A percentile compares a stretch with the other conserved stretches of the same genome.
Evolutionary conservation across 2,888 invertebrate genomes (phyloP).

Genomic region (Sarcophaga subvicina): DNA sequence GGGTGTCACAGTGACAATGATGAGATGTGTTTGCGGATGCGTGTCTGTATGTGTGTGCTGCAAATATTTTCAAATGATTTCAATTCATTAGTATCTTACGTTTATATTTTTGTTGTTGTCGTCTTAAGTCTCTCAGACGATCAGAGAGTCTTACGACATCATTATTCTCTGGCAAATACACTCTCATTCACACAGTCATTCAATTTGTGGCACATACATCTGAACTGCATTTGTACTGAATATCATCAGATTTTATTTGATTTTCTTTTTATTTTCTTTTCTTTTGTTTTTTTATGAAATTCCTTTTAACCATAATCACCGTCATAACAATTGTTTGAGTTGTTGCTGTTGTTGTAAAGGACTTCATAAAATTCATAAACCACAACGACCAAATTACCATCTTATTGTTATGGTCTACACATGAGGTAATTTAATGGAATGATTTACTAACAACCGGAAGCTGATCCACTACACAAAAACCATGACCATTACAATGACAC

Average conservation of each 20-base stretch:
- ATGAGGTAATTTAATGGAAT: slow-evolving; percentile 65
- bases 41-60: background rate
- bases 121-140: background rate
- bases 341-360: slow-evolving; percentile 27
- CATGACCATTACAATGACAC: slow-evolving; percentile 37
- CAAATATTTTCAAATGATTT: no score
- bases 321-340: slow-evolving; percentile 45
- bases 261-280: background rate
- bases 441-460: slow-evolving; percentile 68
- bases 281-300: slow-evolving; percentile 15
- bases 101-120: no score
- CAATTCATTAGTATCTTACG: no score
- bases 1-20: slow-evolving; percentile 2
- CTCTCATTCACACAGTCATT: background rate
- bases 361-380: slow-evolving; percentile 58
- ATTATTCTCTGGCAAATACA: background rate
- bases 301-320: slow-evolving; percentile 44
- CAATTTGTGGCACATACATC: background rate
- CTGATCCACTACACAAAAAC: slow-evolving; percentile 49
- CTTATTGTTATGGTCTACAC: slow-evolving; percentile 61
- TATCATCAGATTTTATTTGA: no score
- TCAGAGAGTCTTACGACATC: background rate
- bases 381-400: slow-evolving; percentile 46
- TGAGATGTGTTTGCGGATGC: background rate
- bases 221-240: no score